Evolutionary conservation across 2,797 vertebrate species (phyloP).

Genomic region (Labeo calbasu): DNA sequence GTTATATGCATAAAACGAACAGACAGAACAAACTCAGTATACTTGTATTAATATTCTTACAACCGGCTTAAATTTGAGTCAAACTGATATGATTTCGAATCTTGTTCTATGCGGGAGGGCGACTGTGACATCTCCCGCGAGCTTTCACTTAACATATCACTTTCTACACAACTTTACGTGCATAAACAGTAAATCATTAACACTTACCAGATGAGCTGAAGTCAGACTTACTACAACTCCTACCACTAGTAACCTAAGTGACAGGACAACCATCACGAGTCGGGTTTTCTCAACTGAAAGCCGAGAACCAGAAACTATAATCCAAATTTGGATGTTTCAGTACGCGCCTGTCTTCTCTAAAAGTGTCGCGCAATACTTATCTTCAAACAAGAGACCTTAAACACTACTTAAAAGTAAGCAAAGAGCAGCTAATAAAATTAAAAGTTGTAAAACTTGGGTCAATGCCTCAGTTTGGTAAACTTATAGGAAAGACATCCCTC

Average conservation of each 20-base stretch:
- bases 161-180: slow-evolving; percentile 19
- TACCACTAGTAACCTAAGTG: slow-evolving; percentile 81
- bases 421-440: slow-evolving; percentile 54
- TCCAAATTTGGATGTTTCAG: slow-evolving; percentile 61
- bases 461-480: slow-evolving; percentile 62
- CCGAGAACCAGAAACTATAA: slow-evolving; percentile 59
- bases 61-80: neutral
- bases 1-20: neutral
- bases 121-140: slow-evolving; percentile 8
- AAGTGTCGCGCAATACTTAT: slow-evolving; percentile 50
- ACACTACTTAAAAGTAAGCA: slow-evolving; percentile 43
- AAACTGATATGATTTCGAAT: neutral
- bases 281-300: slow-evolving; percentile 56
- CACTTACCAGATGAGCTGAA: slow-evolving; percentile 86
- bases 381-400: slow-evolving; percentile 19
- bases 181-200: slow-evolving; percentile 36
- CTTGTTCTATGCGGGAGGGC: neutral
- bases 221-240: slow-evolving; percentile 78
- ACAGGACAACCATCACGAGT: slow-evolving; percentile 89
- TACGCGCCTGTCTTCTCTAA: slow-evolving; percentile 43
- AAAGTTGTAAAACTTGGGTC: slow-evolving; percentile 72
- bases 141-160: slow-evolving; percentile 11
- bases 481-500: slow-evolving; percentile 68
- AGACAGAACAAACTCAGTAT: neutral
- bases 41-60: neutral